Conservation (phyloP, 2,888 invertebrate species). For the Rhaphigaster nebulosa region DNA sequence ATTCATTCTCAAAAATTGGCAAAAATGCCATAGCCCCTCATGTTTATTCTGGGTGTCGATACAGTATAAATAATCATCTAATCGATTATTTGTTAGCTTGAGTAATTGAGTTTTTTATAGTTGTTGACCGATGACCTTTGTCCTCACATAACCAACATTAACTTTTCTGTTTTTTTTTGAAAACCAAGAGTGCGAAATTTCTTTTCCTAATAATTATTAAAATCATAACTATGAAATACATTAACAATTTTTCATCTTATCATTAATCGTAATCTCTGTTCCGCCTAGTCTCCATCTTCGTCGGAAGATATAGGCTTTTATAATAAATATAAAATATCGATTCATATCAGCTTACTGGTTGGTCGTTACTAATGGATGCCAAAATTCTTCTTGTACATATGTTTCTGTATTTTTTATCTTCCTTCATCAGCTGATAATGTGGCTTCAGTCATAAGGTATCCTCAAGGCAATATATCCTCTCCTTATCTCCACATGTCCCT, state of each 20-base stretch:
- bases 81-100: too few relatives aligned
- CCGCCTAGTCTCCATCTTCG: too few relatives aligned
- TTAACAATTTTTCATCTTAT: background rate
- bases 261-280: background rate
- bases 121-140: background rate
- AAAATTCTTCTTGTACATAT: conserved; percentile 1
- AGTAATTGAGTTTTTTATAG: too few relatives aligned
- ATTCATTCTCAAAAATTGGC: too few relatives aligned
- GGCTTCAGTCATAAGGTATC: conserved; percentile 19
- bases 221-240: background rate
- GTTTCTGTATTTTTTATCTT: conserved; percentile 14
- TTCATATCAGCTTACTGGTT: background rate
- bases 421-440: conserved; percentile 32
- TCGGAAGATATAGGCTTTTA: background rate
- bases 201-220: background rate
- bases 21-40: too few relatives aligned
- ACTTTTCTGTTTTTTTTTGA: background rate
- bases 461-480: background rate
- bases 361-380: conserved; percentile 23
- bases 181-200: too few relatives aligned
- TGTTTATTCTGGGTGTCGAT: too few relatives aligned
- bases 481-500: background rate
- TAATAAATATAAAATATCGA: conserved; percentile 19
- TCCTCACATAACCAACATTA: background rate
- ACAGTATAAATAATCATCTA: too few relatives aligned